These are phyloP conservation scores for Simalia tracyae DNA, from an alignment of 2,797 vertebrate species.

Conservation along the genomic window DNA sequence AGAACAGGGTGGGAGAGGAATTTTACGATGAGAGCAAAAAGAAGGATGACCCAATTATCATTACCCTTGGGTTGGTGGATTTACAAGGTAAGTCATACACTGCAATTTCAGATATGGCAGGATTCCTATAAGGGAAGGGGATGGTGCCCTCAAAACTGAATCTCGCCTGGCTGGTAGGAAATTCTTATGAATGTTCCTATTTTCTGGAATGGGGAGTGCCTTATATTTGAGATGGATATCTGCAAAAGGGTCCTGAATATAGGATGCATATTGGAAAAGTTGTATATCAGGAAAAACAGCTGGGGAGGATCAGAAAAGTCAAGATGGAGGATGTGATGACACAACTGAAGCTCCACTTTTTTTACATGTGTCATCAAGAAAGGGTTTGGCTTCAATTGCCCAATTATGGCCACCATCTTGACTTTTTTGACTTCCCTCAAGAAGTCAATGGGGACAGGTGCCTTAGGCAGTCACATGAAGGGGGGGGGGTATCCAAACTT, in stretches of 20 bases:
- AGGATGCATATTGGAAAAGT: not conserved
- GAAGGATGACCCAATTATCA: conserved; percentile 70
- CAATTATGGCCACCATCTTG: too few relatives aligned
- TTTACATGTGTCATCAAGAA: too few relatives aligned
- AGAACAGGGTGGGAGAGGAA: conserved; percentile 74
- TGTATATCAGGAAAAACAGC: not conserved
- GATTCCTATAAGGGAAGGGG: conserved; percentile 8
- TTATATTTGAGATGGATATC: not conserved
- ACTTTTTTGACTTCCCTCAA: too few relatives aligned
- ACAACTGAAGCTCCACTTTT: too few relatives aligned
- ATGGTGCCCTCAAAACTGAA: not conserved
- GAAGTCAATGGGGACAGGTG: too few relatives aligned
- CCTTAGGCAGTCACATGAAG: too few relatives aligned
- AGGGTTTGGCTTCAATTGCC: too few relatives aligned
- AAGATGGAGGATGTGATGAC: too few relatives aligned
- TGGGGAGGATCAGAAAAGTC: not conserved
- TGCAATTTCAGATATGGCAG: not conserved
- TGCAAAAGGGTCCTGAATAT: not conserved
- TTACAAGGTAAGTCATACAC: conserved; percentile 74
- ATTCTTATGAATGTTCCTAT: not conserved
- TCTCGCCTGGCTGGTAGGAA: not conserved
- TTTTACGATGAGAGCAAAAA: conserved; percentile 77
- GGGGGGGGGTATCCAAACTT: too few relatives aligned
- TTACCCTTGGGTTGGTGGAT: conserved; percentile 73
- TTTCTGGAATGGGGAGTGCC: not conserved